These are phyloP conservation scores for Falco biarmicus DNA, from an alignment of 2,797 vertebrate genomes.

Conservation along the genomic window DNA sequence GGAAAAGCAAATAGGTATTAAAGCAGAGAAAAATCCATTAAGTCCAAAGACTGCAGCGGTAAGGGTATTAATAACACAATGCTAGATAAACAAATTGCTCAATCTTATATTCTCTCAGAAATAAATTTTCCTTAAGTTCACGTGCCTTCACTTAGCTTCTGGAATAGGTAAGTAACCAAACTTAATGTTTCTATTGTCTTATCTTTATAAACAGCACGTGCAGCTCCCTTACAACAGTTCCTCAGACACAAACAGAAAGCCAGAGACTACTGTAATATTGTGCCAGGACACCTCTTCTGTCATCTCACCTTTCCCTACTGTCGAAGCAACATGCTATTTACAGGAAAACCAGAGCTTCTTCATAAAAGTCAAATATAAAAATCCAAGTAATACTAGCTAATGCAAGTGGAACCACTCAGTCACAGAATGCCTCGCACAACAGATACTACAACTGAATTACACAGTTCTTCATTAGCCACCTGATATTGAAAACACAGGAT, in stretches of 20 bases:
- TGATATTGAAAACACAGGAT: neutral
- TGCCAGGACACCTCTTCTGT: neutral
- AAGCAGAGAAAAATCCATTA: neutral
- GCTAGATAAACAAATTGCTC: neutral
- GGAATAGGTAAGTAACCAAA: neutral
- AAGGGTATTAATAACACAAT: neutral
- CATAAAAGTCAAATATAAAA: neutral
- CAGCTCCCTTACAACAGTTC: neutral
- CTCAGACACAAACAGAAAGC: neutral
- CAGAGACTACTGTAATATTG: neutral
- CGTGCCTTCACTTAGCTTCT: neutral
- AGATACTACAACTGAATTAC: neutral
- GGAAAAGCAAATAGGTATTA: neutral
- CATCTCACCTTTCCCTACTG: neutral
- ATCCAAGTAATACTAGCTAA: neutral
- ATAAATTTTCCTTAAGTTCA: neutral
- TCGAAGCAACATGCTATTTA: neutral
- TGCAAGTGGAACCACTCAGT: neutral
- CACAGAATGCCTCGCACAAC: neutral
- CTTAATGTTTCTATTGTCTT: neutral
- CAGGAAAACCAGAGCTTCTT: neutral
- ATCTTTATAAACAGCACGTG: neutral
- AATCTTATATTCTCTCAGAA: neutral
- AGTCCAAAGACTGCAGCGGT: neutral
- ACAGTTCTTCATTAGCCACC: neutral